Base-by-base conservation (phyloP, 2,797 vertebrate genomes). In the Uromys caudimaculatus region DNA sequence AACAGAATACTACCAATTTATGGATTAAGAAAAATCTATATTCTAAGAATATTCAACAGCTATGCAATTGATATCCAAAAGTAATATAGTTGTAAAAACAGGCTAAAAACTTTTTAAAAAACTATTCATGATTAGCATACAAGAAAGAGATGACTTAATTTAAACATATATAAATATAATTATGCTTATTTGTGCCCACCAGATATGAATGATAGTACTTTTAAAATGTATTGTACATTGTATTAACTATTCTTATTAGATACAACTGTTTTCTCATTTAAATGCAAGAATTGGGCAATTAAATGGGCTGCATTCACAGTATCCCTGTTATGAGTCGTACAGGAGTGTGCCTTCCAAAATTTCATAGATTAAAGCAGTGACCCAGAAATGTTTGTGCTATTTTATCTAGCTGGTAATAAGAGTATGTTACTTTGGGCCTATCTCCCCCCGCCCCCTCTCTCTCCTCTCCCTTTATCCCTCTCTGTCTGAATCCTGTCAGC, bases 291-390 rank as follows among this genome's bases (percentile, higher is more conserved):
- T 47, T 90, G 21, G 21, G 10, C 11, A 44, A 8, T 6, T 41
- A 69, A 86, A 75, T 54, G 19, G 76, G 4, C 35, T 82, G 0
- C 11, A 56, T 41, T 87, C 10, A 6, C 23, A 84, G 13, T 41
- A 50, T 24, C 24, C 23, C 67, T 32, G 9, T 41, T 88, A 32
- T 32, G 35, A 41, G n/a, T 32, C 44, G n/a, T 9, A 44, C 17
- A 75, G 16, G 3, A 44, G 2, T 44, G 27, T 44, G 2, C 0
- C 16, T 56, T 27, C 4, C 0, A 7, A 41, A 58, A 32, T 41
- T 5, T 41, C n/a, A 67, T 29, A 16, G 0, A 3, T 1, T 76
- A 58, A 35, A 35, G 1, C 41, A 32, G 2, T 47, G 7, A 3
- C 23, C 13, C 6, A 14, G 44, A n/a, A 41, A 14, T 10, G 19